These are phyloP conservation scores for Lepetodrilus schrolli DNA, from an alignment of 2,888 invertebrate species.

Conservation along the genomic window DNA sequence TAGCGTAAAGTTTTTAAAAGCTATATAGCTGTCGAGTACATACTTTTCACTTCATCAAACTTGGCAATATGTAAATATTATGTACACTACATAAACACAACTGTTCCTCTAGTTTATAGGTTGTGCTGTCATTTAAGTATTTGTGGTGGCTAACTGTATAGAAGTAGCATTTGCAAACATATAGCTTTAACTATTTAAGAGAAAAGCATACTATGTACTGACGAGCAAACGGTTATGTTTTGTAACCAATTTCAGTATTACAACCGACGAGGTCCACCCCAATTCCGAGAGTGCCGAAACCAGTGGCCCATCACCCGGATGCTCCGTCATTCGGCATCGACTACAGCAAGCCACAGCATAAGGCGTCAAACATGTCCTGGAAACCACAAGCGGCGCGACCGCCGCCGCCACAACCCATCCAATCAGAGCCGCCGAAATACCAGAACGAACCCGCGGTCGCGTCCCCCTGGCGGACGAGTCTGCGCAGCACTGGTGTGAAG, in stretches of 20 bases:
- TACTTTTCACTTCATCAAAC: no score
- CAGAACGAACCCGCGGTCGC: neutral
- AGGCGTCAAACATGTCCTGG: neutral
- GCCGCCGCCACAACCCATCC: constrained; percentile 25
- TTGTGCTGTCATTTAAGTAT: no score
- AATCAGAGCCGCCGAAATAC: neutral
- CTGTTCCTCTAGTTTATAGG: no score
- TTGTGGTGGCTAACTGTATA: no score
- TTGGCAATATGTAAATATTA: no score
- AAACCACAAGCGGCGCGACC: constrained; percentile 28
- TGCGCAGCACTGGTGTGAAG: constrained; percentile 50
- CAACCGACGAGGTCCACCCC: constrained; percentile 32
- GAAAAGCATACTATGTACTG: no score
- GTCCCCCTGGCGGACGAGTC: constrained; percentile 51
- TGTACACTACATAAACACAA: no score
- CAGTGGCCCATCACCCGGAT: neutral
- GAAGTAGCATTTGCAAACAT: no score
- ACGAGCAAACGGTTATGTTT: no score
- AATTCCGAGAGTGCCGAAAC: constrained; percentile 12
- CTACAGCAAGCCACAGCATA: constrained; percentile 1
- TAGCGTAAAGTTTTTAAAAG: no score
- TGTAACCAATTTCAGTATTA: neutral
- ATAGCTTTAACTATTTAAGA: no score
- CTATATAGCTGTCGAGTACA: no score
- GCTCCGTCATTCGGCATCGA: constrained; percentile 32